A percentile compares a stretch with the other conserved stretches of the same genome.
These are phyloP conservation scores for Tipula unca DNA, from an alignment of 2,888 invertebrate species.

Conservation along the genomic window DNA sequence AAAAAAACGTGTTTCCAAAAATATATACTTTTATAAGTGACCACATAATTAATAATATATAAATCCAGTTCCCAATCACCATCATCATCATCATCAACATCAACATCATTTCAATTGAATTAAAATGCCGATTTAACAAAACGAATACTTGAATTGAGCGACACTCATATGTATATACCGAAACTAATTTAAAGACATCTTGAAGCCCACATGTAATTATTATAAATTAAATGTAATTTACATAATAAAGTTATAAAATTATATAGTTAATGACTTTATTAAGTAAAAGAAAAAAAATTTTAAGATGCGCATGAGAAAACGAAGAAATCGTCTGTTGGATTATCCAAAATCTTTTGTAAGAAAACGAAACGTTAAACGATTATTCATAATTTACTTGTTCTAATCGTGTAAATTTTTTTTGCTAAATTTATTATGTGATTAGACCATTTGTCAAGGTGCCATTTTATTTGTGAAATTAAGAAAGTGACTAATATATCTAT, in stretches of 20 bases:
- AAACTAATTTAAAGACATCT: neutral
- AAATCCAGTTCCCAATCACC: neutral
- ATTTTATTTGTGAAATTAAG: neutral
- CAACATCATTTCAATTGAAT: neutral
- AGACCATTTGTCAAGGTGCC: neutral
- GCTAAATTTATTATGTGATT: neutral
- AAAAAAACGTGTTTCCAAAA: neutral
- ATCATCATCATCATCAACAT: neutral
- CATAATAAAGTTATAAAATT: slow-evolving; percentile 14
- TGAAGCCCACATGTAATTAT: neutral
- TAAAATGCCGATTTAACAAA: neutral
- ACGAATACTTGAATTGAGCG: neutral
- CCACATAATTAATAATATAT: neutral
- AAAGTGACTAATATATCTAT: no score
- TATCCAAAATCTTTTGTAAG: neutral
- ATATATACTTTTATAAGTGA: neutral
- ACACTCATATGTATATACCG: neutral
- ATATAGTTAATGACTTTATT: neutral
- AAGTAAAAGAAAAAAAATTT: neutral
- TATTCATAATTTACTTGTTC: neutral
- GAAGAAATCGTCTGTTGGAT: neutral
- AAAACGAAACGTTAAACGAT: neutral
- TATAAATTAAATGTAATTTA: slow-evolving; percentile 4
- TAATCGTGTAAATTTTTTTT: neutral
- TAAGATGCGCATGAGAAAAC: neutral